These are phyloP conservation scores for Phalacrocorax brasilianus DNA, from an alignment of 2,113 vertebrate species.

Conservation along the genomic window DNA sequence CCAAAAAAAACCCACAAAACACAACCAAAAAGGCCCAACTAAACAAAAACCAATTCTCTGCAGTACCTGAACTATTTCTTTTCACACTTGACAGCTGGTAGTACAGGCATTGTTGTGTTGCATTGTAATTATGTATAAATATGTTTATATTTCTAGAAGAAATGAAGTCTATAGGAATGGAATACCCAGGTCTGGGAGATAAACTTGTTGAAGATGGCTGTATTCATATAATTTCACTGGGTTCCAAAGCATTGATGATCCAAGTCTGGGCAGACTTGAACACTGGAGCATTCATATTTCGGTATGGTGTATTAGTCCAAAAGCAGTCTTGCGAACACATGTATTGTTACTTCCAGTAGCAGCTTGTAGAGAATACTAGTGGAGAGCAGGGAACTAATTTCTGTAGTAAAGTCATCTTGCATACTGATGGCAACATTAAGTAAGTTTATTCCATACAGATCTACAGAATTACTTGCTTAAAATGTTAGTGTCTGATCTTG, in stretches of 20 bases:
- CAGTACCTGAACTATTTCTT: background rate
- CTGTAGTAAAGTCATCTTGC: background rate
- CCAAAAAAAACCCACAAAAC: no score
- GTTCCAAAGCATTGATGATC: conserved; percentile 95
- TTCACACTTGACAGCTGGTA: background rate
- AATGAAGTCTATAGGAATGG: conserved; percentile 60
- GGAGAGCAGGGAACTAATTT: background rate
- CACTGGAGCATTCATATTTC: conserved; percentile 86
- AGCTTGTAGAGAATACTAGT: background rate
- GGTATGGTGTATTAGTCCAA: conserved; percentile 72
- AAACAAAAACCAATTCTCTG: accelerated
- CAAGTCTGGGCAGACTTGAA: conserved; percentile 92
- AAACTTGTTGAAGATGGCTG: conserved; percentile 81
- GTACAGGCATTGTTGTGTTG: background rate
- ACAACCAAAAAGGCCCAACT: background rate
- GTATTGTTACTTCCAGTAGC: background rate
- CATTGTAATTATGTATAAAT: background rate
- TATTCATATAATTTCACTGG: conserved; percentile 90
- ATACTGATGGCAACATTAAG: background rate
- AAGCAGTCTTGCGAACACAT: background rate
- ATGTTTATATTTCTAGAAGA: conserved; percentile 71
- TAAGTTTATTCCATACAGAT: background rate
- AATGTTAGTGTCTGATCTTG: background rate
- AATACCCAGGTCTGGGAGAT: conserved; percentile 68
- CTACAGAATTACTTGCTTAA: background rate